Evolutionary conservation across 2,113 vertebrate genomes (phyloP), one percentile per base, ranked within the genome.

Genomic region (Bubalus kerabau): DNA sequence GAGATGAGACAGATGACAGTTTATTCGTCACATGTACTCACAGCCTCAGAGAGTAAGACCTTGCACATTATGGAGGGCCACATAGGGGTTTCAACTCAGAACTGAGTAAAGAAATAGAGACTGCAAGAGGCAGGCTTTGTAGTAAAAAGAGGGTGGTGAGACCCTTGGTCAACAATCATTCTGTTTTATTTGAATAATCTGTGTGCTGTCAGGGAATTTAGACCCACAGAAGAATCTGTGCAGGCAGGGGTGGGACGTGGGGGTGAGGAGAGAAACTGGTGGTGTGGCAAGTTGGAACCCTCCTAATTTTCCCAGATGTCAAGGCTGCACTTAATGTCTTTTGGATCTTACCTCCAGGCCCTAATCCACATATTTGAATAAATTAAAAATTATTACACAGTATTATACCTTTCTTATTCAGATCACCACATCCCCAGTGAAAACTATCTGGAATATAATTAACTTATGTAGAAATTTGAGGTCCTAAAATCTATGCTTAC

Each of bases 61-160:
- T 1, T 7, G 12, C 2, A 4, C 0, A 13, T 43, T 13, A 21
- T 0, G 6, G 2, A 60, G 7, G 16, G 15, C 8, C 26, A 40
- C 1, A 14, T 0, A 24, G 24, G 28, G 16, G 2, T 64, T 76
- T 57, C 40, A 74, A 82, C 46, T 71, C 7, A 11, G n/a, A 59
- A n/a, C 5, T 16, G 40, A 54, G 15, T 84, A 9, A 83, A 82
- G 12, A 28, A 26, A 78, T 32, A 28, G 57, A 28, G 52, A 30
- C 30, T 74, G 6, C 46, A 36, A 21, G 11, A 52, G 6, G 40
- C 13, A 52, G 43, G 7, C 16, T 89, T 28, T 54, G 5, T 15
- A 43, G 62, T n/a, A 26, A 52, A 16, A n/a, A 54, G 4, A 80
- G 43, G 6, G 7, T 54, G 24, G n/a, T 81, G 26, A 32, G 36